Conservation (phyloP, 2,797 vertebrate genomes). For the Pseudochirops corinnae region DNA sequence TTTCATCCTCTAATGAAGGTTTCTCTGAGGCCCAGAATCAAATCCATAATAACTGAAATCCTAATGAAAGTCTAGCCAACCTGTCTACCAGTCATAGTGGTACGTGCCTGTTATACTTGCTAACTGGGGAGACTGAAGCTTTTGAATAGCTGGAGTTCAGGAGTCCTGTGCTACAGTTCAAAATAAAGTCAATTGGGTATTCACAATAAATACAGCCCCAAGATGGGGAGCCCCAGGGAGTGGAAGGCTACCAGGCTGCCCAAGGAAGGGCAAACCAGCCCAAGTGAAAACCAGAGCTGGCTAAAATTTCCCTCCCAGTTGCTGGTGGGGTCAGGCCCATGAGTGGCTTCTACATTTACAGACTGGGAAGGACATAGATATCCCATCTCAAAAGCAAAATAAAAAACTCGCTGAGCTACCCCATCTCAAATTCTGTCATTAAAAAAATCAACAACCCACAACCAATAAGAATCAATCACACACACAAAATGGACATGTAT, state of each 20-base stretch:
- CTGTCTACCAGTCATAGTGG: background rate
- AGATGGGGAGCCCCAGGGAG: background rate
- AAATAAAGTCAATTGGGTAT: background rate
- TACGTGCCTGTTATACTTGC: background rate
- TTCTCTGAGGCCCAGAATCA: slow-evolving; percentile 24
- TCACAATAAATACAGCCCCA: background rate
- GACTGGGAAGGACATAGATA: background rate
- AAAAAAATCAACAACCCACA: slow-evolving; percentile 13
- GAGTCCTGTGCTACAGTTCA: background rate
- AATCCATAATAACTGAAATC: slow-evolving; percentile 19
- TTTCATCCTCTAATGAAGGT: slow-evolving; percentile 29
- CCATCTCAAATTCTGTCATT: slow-evolving; percentile 46
- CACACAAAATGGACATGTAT: slow-evolving; percentile 22
- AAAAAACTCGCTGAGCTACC: background rate
- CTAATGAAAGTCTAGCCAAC: background rate
- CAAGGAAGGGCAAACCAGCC: background rate
- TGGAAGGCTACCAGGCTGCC: background rate
- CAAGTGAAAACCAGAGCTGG: background rate
- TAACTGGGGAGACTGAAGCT: background rate
- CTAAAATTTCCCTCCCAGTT: background rate
- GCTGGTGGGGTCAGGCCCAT: background rate
- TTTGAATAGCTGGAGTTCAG: background rate
- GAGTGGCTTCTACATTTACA: background rate
- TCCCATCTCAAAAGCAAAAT: background rate
- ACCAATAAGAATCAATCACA: slow-evolving; percentile 43